phyloP scores from a whole-genome alignment of 2,888 invertebrate species.

The Acrocera orbiculus region DNA sequence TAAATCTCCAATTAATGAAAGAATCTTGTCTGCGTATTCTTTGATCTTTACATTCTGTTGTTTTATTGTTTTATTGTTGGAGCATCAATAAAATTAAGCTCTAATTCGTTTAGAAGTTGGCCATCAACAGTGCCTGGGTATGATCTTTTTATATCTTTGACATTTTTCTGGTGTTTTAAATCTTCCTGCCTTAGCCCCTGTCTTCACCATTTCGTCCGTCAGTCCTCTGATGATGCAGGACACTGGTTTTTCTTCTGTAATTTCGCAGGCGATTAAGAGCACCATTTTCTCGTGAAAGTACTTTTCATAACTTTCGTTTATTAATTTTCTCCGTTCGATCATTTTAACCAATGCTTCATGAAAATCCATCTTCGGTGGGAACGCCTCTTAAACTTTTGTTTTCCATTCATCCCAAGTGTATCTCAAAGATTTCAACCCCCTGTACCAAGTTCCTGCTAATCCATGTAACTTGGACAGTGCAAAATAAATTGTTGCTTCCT shows the following conservation, averaged over 20 bases:
- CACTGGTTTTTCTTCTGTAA: slow-evolving; percentile 1
- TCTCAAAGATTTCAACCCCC: slow-evolving; percentile 3
- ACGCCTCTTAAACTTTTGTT: slow-evolving; percentile 5
- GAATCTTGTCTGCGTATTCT: too few species aligned
- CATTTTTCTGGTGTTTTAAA: too few species aligned
- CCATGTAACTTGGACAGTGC: slow-evolving; percentile 3
- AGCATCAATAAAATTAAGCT: too few species aligned
- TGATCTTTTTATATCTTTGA: too few species aligned
- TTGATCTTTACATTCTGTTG: too few species aligned
- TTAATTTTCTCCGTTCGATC: slow-evolving; percentile 1
- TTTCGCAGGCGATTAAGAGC: slow-evolving; percentile 2
- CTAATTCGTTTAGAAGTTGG: too few species aligned
- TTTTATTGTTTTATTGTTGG: too few species aligned
- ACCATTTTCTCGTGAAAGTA: slow-evolving; percentile 9
- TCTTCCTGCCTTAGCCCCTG: slow-evolving; percentile 6
- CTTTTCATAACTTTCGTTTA: slow-evolving; percentile 2
- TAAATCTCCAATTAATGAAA: too few species aligned
- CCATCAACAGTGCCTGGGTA: too few species aligned
- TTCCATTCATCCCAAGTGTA: slow-evolving; percentile 9
- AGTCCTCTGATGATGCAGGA: slow-evolving; percentile 7
- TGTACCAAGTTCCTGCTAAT: slow-evolving; percentile 5
- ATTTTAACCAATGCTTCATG: slow-evolving; percentile 2
- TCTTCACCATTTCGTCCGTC: slow-evolving; percentile 2
- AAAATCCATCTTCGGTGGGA: slow-evolving; percentile 5
- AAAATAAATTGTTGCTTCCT: slow-evolving; percentile 5